Evolutionary conservation across 2,888 invertebrate species (phyloP).

Genomic region (Danaus chrysippus): DNA sequence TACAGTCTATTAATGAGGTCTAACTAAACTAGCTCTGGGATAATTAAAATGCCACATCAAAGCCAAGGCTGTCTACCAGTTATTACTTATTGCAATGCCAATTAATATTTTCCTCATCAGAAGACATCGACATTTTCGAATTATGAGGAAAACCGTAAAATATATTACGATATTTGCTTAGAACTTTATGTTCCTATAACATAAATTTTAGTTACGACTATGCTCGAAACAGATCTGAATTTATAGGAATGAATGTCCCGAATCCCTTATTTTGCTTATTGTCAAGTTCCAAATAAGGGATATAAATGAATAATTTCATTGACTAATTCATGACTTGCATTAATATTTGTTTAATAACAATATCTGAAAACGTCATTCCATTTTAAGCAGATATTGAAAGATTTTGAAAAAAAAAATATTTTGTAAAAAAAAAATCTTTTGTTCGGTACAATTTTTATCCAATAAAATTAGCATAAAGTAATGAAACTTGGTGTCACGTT

Average conservation of each 20-base stretch:
- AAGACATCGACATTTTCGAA: too few relatives aligned
- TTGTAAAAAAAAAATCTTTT: not conserved
- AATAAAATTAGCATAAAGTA: slow-evolving; percentile 2
- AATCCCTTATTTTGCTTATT: slow-evolving; percentile 6
- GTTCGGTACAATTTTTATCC: not conserved
- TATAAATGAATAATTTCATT: not conserved
- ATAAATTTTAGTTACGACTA: not conserved
- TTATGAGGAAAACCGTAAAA: not conserved
- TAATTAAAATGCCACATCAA: slow-evolving; percentile 3
- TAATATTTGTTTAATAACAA: too few relatives aligned
- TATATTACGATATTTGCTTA: not conserved
- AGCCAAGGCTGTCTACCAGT: not conserved
- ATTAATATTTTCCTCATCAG: not conserved
- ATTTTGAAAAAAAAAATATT: not conserved
- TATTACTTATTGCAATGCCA: not conserved
- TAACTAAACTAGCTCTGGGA: not conserved
- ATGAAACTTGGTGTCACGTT: slow-evolving; percentile 3
- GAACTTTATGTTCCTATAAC: not conserved
- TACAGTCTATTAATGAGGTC: not conserved
- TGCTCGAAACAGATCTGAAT: slow-evolving; percentile 2
- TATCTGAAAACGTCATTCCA: too few relatives aligned
- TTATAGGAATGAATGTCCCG: not conserved
- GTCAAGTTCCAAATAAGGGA: not conserved
- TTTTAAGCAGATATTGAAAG: not conserved
- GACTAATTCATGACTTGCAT: too few relatives aligned